Evolutionary conservation across 2,113 vertebrate species (phyloP).

Genomic region (Chauna torquata): DNA sequence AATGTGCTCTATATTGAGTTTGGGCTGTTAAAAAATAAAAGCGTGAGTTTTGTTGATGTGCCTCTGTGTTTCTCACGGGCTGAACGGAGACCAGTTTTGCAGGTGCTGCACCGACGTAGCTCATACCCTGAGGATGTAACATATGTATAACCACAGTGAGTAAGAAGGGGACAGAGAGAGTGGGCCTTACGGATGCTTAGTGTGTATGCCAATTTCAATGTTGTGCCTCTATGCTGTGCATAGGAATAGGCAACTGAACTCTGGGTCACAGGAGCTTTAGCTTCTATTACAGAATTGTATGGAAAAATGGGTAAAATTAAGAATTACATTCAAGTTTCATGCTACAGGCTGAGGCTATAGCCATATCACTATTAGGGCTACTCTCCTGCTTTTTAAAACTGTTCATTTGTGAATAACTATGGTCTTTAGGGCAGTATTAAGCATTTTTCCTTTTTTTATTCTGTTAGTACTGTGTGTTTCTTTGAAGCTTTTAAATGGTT

Average conservation of each 20-base stretch:
- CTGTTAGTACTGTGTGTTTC: background rate
- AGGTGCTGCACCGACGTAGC: background rate
- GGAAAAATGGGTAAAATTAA: background rate
- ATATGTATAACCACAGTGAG: accelerated
- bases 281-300: background rate
- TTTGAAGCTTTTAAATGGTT: background rate
- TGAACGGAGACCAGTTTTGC: background rate
- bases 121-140: background rate
- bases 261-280: background rate
- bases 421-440: background rate
- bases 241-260: background rate
- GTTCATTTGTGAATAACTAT: background rate
- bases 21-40: background rate
- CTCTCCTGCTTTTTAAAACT: background rate
- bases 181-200: background rate
- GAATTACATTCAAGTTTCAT: accelerated
- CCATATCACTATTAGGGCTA: background rate
- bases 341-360: background rate
- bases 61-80: accelerated
- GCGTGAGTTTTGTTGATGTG: background rate
- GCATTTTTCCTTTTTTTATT: background rate
- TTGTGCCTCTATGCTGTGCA: accelerated
- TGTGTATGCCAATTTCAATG: accelerated
- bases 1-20: accelerated
- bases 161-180: background rate